Percentiles rank a stretch among this genome's conserved stretches.
These are phyloP conservation scores for Drosophila monieri DNA, from an alignment of 2,888 invertebrate genomes.

Conservation along the genomic window DNA sequence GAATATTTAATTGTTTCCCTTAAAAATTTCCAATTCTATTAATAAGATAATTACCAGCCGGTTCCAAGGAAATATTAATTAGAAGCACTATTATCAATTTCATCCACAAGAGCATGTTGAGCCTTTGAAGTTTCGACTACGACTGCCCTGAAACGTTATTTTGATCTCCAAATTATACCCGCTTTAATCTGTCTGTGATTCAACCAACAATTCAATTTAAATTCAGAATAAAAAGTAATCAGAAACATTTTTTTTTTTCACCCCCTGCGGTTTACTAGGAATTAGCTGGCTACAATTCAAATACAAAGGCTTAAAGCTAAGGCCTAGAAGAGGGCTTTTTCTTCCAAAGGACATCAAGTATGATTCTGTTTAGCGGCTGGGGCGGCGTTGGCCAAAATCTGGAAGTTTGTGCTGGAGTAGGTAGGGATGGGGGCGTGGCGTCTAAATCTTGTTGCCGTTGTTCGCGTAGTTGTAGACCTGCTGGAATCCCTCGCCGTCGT, in stretches of 20 bases:
- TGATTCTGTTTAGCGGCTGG: constrained; percentile 25
- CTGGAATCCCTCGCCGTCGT: constrained; percentile 82
- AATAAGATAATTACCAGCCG: no score
- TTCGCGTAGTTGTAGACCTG: constrained; percentile 81
- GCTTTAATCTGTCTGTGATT: no score
- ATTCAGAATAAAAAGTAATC: background rate
- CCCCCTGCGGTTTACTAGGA: constrained; percentile 60
- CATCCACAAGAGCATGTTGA: background rate
- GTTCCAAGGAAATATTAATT: background rate
- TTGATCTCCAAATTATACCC: background rate
- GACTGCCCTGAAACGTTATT: background rate
- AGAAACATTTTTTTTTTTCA: background rate
- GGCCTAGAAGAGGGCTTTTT: constrained; percentile 22
- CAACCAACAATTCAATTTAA: no score
- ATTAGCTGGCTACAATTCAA: constrained; percentile 49
- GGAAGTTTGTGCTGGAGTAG: constrained; percentile 16
- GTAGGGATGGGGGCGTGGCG: constrained; percentile 7
- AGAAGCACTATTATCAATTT: background rate
- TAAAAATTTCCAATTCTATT: no score
- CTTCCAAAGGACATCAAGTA: constrained; percentile 25
- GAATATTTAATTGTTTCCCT: no score
- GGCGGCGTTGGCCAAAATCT: constrained; percentile 15
- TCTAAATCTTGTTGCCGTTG: constrained; percentile 69
- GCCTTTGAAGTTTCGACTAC: background rate
- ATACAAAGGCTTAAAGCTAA: constrained; percentile 55